Evolutionary conservation across 2,888 invertebrate genomes (phyloP), one percentile per base, ranked within the genome.

Genomic region (Amphipoea oculea): DNA sequence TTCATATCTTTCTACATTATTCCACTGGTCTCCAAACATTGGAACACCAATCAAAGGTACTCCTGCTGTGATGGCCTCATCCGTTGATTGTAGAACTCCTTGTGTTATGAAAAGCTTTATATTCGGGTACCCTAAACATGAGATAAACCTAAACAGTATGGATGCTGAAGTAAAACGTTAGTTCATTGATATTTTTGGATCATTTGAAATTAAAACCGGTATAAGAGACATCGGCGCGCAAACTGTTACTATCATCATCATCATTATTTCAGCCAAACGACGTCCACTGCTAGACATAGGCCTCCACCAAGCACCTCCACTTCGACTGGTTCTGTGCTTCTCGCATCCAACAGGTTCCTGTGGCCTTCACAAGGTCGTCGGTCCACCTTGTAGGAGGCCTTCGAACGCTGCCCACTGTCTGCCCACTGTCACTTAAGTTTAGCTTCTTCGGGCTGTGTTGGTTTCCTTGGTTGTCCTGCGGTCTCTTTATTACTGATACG

Each of bases 41-140:
- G 96, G 95, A 69, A 96, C 79, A 29, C 92, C 95, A 20, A 96
- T 86, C 20, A 96, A 83, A 3, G 96, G 96, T 0, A 95, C 93
- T 67, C 92, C 93, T 6, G 92, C 93, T 23, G 90, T 91, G 4
- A 96, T 91, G 3, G 96, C 93, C 88, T 96, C 96, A 73, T 96
- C 95, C 3, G 95, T 92, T 0, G 96, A 96, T 79, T 96, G 96
- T 2, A 95, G 84, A 11, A 96, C 96, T 76, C 94, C 95, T 93
- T 96, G 96, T 0, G 95, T 95, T 51, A 96, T 93, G 79, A 97
- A 97, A 1, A 95, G 77, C 78, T 95, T 96, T 4, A 97, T 76
- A 40, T 96, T 96, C 17, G 94, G 93, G 84, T 97, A 96, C 5
- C 87, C 94, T 94, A 78, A 42, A 90, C 60, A n/a, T 1, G 14